Percentiles rank a stretch among this genome's conserved stretches.
Evolutionary conservation across 2,888 invertebrate genomes (phyloP).

Genomic region (Steinernema carpocapsae): DNA sequence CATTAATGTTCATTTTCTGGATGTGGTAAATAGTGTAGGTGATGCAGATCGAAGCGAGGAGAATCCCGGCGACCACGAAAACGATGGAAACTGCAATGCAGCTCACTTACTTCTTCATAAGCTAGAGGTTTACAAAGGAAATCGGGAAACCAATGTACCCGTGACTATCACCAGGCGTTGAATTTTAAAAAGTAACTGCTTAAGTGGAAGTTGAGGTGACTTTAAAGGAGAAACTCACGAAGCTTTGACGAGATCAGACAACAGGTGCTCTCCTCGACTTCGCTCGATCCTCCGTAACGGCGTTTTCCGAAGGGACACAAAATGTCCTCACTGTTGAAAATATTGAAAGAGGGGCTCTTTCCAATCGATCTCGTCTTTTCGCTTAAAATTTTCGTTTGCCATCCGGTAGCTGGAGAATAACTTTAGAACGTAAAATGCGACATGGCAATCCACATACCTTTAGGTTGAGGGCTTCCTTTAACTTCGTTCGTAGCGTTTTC

Average conservation of each 20-base stretch:
- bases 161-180: no score
- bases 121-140: no score
- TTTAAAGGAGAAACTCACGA: not conserved
- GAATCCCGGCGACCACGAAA: conserved; percentile 1
- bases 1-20: not conserved
- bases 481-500: not conserved
- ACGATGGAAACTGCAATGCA: not conserved
- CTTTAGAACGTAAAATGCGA: not conserved
- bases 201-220: no score
- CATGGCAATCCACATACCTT: not conserved
- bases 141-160: no score
- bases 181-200: no score
- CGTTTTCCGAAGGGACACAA: conserved; percentile 28
- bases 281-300: not conserved
- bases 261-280: conserved; percentile 14
- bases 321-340: conserved; percentile 28
- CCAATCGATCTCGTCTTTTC: conserved; percentile 21
- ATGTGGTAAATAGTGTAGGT: conserved; percentile 8
- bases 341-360: conserved; percentile 24
- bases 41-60: conserved; percentile 13
- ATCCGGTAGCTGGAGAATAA: not conserved
- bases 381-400: not conserved
- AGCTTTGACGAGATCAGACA: conserved; percentile 22
- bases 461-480: not conserved
- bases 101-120: not conserved